Evolutionary conservation across 2,797 vertebrate species (phyloP).

Genomic region (Cuniculus paca): DNA sequence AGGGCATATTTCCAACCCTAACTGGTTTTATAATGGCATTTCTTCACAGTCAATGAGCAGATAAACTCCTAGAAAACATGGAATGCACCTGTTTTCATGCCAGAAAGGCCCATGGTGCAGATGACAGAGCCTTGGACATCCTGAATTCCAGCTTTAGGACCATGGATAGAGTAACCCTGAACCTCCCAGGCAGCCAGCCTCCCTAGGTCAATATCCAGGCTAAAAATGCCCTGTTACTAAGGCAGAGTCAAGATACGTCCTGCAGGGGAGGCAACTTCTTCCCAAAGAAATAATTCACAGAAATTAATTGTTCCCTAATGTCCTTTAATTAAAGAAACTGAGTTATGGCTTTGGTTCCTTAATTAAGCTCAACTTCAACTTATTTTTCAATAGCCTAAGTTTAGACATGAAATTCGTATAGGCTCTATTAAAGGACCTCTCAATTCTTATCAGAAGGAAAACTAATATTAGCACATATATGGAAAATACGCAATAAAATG

Average conservation of each 20-base stretch:
- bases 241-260: neutral
- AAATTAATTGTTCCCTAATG: constrained; percentile 67
- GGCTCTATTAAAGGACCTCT: constrained; percentile 64
- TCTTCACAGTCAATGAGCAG: neutral
- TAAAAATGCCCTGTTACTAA: neutral
- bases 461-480: constrained; percentile 48
- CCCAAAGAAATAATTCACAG: constrained; percentile 56
- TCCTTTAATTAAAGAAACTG: constrained; percentile 72
- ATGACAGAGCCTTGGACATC: neutral
- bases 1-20: neutral
- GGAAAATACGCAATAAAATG: constrained; percentile 27
- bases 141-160: neutral
- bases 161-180: neutral
- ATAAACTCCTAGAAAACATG: neutral
- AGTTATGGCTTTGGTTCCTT: constrained; percentile 48
- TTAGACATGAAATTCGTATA: constrained; percentile 22
- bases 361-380: constrained; percentile 71
- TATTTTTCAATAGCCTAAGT: constrained; percentile 71
- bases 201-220: neutral
- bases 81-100: neutral
- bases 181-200: neutral
- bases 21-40: neutral
- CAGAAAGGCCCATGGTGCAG: neutral
- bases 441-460: constrained; percentile 24
- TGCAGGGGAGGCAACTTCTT: neutral